Evolutionary conservation across 2,888 invertebrate genomes (phyloP), one percentile per base, ranked within the genome.

Genomic region (Xylota sylvarum): DNA sequence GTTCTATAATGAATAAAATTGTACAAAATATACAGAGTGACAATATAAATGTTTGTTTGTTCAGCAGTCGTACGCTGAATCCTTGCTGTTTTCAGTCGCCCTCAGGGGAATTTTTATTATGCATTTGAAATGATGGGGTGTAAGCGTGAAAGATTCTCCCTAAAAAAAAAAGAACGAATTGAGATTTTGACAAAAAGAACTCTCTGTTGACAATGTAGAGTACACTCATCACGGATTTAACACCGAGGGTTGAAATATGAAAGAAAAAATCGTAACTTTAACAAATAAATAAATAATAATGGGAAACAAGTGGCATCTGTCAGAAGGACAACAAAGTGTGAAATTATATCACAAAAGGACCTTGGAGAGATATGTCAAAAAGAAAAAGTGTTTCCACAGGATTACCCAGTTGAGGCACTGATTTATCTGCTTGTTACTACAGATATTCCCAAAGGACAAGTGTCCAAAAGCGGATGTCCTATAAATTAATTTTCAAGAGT

Each of bases 301-400:
- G 83, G 62, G 69, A 82, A 89, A 89, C 91, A 91, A 92, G 90
- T 91, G 90, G 89, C 91, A 92, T 91, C 92, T 91, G 91, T 91
- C 92, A 90, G 87, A 89, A 90, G 89, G 89, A 89, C 89, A 89
- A 88, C 89, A 88, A 89, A 90, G 90, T 91, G 90, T 89, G 90
- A 90, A 91, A 91, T 90, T 90, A 89, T 90, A 65, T 77, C 43
- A 62, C 81, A 77, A 86, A 77, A 77, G 72, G 85, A 56, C 85
- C 77, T 86, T 77, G 37, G 85, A 81, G 85, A 81, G 67, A 56
- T 46, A 2, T 82, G 62, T 82, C 77, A 72, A 65, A 55, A 76
- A 43, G 30, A 32, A 70, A 35, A 35, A 48, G 14, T 19, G 5
- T 58, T 40, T 73, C 30, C 48, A 7, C 43, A 52, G 80, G 70